Evolutionary conservation across 2,113 vertebrate genomes (phyloP).

Genomic region (Salvator merianae): DNA sequence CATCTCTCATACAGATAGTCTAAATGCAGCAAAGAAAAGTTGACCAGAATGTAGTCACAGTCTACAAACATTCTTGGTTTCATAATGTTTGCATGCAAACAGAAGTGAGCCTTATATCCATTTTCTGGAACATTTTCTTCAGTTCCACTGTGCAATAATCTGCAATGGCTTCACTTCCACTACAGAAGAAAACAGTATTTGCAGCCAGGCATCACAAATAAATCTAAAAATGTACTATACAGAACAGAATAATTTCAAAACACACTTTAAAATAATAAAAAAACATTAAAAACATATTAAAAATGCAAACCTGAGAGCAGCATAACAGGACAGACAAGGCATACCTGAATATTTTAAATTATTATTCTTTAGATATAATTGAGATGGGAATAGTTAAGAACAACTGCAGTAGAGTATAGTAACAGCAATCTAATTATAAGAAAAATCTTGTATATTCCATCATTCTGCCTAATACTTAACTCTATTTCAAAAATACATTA

Average conservation of each 20-base stretch:
- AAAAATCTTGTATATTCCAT: neutral
- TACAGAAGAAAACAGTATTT: neutral
- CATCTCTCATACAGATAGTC: slow-evolving; percentile 36
- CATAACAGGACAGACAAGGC: too few relatives aligned
- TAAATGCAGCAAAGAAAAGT: slow-evolving; percentile 44
- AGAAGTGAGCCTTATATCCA: slow-evolving; percentile 39
- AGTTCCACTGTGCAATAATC: slow-evolving; percentile 1
- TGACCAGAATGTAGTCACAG: slow-evolving; percentile 50
- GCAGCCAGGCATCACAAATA: neutral
- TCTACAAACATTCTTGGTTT: slow-evolving; percentile 31
- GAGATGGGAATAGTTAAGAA: neutral
- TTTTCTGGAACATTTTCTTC: slow-evolving; percentile 50
- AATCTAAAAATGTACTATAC: neutral
- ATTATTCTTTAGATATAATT: neutral
- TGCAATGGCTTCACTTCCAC: neutral
- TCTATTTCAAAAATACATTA: too few relatives aligned
- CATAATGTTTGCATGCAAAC: slow-evolving; percentile 18
- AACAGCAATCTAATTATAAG: neutral
- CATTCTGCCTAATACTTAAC: neutral
- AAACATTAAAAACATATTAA: too few relatives aligned
- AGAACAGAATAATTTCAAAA: too few relatives aligned
- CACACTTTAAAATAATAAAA: too few relatives aligned
- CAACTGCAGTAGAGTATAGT: neutral
- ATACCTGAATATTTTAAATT: neutral
- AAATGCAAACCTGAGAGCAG: too few relatives aligned